A percentile compares a stretch with the other conserved stretches of the same genome.
These are phyloP conservation scores for Peromyscus eremicus DNA, from an alignment of 2,797 vertebrate genomes.

Conservation along the genomic window DNA sequence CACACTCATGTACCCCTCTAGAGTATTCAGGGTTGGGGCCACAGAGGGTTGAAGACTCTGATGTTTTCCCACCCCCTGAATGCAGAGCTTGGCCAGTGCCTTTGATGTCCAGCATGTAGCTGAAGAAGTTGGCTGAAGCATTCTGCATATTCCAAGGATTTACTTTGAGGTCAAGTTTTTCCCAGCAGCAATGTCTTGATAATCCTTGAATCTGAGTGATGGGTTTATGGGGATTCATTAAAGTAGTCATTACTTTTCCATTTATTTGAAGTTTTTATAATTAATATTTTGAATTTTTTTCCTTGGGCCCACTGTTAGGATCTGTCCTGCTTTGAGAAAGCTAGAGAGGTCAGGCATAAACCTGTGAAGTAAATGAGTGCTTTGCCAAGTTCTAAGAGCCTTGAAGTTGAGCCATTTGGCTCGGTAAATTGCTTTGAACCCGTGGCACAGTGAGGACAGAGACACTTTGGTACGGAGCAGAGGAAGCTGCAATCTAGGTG, in stretches of 20 bases:
- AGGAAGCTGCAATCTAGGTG: background rate
- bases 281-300: conserved; percentile 25
- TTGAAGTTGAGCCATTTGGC: background rate
- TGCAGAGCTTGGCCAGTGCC: background rate
- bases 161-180: background rate
- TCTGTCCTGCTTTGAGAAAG: conserved; percentile 1
- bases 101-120: background rate
- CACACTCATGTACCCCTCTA: too few species aligned
- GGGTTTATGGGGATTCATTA: background rate
- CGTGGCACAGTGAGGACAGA: background rate
- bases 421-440: background rate
- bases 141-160: background rate
- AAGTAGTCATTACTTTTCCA: background rate
- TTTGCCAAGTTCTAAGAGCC: background rate
- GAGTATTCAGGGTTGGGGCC: background rate
- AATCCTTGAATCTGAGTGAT: conserved; percentile 30
- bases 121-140: background rate
- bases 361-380: background rate
- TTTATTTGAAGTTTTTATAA: conserved; percentile 18
- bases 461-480: background rate
- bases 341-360: background rate
- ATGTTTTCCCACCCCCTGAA: rapidly evolving
- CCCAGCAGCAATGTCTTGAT: background rate
- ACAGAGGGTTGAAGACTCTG: background rate
- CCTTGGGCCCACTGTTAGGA: background rate